phyloP scores from a whole-genome alignment of 2,888 invertebrate species.

The Mesorhabditis spiculigera region DNA sequence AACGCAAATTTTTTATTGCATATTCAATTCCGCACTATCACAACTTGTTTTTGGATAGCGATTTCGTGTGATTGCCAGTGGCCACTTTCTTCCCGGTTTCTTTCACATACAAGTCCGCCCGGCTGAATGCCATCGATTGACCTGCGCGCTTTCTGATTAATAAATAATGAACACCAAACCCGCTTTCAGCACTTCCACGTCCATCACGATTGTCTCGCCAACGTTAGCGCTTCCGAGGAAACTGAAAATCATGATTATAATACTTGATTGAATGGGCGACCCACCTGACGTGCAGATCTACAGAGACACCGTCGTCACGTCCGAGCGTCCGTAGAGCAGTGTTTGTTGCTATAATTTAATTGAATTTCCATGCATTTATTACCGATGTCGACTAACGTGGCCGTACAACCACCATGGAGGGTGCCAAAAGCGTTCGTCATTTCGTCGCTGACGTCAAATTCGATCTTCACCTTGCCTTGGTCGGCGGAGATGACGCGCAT shows the following conservation, averaged over 20 bases:
- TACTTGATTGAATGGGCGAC: slow-evolving; percentile 37
- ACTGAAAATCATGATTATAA: slow-evolving; percentile 63
- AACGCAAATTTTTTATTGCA: too few relatives aligned
- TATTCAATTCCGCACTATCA: not conserved
- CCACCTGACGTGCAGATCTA: slow-evolving; percentile 79
- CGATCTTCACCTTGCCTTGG: slow-evolving; percentile 44
- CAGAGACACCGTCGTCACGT: slow-evolving; percentile 72
- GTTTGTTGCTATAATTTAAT: slow-evolving; percentile 33
- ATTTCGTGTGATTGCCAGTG: slow-evolving; percentile 79
- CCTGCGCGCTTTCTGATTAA: not conserved
- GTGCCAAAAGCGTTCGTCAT: slow-evolving; percentile 40
- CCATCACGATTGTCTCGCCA: slow-evolving; percentile 77
- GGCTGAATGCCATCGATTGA: not conserved
- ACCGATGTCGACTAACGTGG: slow-evolving; percentile 46
- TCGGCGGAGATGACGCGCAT: slow-evolving; percentile 20
- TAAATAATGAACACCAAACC: slow-evolving; percentile 65
- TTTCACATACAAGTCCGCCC: slow-evolving; percentile 75
- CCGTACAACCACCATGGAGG: slow-evolving; percentile 51
- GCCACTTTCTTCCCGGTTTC: slow-evolving; percentile 73
- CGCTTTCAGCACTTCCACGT: slow-evolving; percentile 73
- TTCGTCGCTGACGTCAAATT: slow-evolving; percentile 45
- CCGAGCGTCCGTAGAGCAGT: slow-evolving; percentile 60
- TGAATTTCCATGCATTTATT: not conserved
- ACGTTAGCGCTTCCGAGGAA: slow-evolving; percentile 74
- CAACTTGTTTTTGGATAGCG: slow-evolving; percentile 27